Evolutionary conservation across 2,888 invertebrate genomes (phyloP).

Genomic region (Leptura quadrifasciata): DNA sequence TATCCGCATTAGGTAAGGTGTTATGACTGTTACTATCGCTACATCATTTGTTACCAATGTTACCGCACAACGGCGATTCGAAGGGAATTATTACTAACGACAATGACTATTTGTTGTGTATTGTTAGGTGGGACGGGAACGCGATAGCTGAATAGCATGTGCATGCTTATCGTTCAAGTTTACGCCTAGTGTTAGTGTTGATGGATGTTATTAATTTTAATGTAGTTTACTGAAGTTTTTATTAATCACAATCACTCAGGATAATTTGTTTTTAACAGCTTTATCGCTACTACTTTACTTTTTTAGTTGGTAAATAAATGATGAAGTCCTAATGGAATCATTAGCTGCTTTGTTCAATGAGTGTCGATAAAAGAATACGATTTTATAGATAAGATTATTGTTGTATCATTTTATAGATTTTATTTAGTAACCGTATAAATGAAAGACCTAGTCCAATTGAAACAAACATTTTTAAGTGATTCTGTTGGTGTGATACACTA

Average conservation of each 20-base stretch:
- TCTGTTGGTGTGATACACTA: no score
- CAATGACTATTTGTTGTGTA: slow-evolving; percentile 21
- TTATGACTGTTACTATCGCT: slow-evolving; percentile 21
- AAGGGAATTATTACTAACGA: slow-evolving; percentile 24
- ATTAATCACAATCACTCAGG: neutral
- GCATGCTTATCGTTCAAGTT: neutral
- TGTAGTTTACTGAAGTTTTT: neutral
- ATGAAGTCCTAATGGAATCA: no score
- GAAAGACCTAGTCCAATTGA: no score
- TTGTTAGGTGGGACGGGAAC: slow-evolving; percentile 3
- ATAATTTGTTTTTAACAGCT: neutral
- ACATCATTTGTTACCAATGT: slow-evolving; percentile 30
- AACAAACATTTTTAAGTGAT: no score
- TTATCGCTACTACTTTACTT: neutral
- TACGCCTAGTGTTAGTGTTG: neutral
- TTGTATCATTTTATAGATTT: no score
- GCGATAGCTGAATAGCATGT: slow-evolving; percentile 3
- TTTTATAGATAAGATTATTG: no score
- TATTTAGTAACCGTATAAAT: no score
- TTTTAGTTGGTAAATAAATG: neutral
- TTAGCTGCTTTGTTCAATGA: no score
- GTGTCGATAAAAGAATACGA: no score
- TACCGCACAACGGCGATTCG: slow-evolving; percentile 17
- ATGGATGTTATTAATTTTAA: neutral
- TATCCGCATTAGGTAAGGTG: slow-evolving; percentile 23